Percentiles rank a stretch among this genome's conserved stretches.
Conservation (phyloP, 2,888 invertebrate genomes). For the Leptura quadrifasciata region DNA sequence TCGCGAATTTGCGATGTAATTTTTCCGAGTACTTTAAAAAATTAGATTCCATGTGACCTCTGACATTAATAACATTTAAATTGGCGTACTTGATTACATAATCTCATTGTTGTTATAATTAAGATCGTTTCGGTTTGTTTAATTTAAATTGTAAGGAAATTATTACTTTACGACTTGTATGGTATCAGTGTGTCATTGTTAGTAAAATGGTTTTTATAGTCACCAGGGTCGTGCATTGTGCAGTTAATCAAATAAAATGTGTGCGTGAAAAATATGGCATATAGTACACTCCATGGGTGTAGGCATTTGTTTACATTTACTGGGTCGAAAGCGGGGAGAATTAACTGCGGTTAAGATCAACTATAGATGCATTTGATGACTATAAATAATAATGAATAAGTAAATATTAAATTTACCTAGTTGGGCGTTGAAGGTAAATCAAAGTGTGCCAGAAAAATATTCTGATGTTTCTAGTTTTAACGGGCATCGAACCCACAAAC, state of each 20-base stretch:
- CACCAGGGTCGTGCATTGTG: background rate
- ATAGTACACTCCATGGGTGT: too few species aligned
- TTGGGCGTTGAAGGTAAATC: too few species aligned
- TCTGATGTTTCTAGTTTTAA: too few species aligned
- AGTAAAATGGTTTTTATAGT: background rate
- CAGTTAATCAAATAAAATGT: background rate
- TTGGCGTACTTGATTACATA: constrained; percentile 16
- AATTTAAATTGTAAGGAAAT: constrained; percentile 21
- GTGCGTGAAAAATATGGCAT: background rate
- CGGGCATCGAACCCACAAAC: too few species aligned
- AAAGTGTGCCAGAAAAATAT: too few species aligned
- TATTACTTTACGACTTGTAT: constrained; percentile 7
- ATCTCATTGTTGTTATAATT: constrained; percentile 12
- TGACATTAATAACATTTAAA: constrained; percentile 11
- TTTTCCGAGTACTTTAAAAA: constrained; percentile 17
- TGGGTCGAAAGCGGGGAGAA: too few species aligned
- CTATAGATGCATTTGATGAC: too few species aligned
- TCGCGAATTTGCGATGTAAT: constrained; percentile 19
- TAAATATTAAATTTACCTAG: too few species aligned
- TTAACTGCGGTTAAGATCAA: too few species aligned
- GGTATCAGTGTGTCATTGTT: background rate
- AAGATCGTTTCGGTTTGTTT: constrained; percentile 23
- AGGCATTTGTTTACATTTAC: too few species aligned
- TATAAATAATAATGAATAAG: too few species aligned
- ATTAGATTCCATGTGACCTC: constrained; percentile 5